phyloP scores from a whole-genome alignment of 2,113 vertebrate species.

The Oreochromis tanganicae region DNA sequence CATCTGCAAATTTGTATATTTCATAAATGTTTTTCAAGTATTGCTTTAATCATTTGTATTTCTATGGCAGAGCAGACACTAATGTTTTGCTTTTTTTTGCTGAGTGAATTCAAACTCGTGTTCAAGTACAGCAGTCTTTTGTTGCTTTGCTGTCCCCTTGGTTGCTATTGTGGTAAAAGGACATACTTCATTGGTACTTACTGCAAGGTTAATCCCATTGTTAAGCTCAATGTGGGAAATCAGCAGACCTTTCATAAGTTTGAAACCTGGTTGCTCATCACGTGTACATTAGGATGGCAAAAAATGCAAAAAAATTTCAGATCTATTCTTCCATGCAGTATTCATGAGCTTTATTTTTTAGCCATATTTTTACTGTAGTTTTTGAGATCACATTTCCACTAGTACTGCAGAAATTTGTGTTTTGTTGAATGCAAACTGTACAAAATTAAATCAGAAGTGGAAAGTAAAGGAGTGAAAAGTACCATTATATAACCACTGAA shows the following conservation, averaged over 20 bases:
- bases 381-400: neutral
- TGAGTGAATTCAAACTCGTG: neutral
- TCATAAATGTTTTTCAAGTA: neutral
- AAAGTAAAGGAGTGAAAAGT: neutral
- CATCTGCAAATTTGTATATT: neutral
- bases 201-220: neutral
- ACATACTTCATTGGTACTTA: neutral
- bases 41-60: neutral
- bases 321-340: neutral
- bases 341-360: neutral
- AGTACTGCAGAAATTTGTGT: neutral
- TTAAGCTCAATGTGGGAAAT: neutral
- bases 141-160: neutral
- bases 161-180: neutral
- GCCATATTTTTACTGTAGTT: neutral
- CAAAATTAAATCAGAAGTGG: neutral
- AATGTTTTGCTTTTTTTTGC: neutral
- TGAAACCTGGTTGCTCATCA: neutral
- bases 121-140: neutral
- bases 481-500: neutral
- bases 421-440: neutral
- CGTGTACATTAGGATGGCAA: neutral
- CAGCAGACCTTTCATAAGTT: neutral
- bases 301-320: neutral
- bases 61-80: neutral